phyloP scores from a whole-genome alignment of 2,797 vertebrate species.

The Caiman crocodilus region DNA sequence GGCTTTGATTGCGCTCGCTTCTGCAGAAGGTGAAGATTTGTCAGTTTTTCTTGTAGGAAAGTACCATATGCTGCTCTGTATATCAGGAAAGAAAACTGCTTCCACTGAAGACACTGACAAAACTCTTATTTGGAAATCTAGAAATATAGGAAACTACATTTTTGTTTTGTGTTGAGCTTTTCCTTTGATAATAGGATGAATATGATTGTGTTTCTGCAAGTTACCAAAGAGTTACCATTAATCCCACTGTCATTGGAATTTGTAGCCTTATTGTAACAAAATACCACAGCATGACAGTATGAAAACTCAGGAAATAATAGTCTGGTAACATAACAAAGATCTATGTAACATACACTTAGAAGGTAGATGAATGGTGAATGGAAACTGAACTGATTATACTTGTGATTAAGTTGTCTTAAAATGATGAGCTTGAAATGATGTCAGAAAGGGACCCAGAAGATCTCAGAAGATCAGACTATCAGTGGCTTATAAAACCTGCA shows the following conservation, averaged over 20 bases:
- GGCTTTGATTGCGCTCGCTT: background rate
- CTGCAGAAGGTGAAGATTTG: background rate
- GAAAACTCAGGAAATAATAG: background rate
- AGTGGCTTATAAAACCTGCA: too few species aligned
- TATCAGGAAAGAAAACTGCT: background rate
- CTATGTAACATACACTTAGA: accelerated
- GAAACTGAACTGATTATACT: background rate
- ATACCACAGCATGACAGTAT: background rate
- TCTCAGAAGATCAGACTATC: background rate
- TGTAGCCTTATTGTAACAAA: background rate
- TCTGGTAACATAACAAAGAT: background rate
- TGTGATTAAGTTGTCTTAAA: background rate
- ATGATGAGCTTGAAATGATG: background rate
- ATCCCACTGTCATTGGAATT: background rate
- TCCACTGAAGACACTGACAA: background rate
- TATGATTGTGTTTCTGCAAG: background rate
- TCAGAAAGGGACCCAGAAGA: background rate
- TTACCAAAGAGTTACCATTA: background rate
- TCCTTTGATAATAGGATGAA: background rate
- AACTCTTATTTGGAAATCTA: background rate
- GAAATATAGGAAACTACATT: background rate
- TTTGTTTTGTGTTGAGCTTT: background rate
- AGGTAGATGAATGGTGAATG: background rate
- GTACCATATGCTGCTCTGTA: background rate
- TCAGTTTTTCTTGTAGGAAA: background rate